Evolutionary conservation across 2,113 vertebrate species (phyloP), one percentile per base, ranked within the genome.

Genomic region (Pipa parva): DNA sequence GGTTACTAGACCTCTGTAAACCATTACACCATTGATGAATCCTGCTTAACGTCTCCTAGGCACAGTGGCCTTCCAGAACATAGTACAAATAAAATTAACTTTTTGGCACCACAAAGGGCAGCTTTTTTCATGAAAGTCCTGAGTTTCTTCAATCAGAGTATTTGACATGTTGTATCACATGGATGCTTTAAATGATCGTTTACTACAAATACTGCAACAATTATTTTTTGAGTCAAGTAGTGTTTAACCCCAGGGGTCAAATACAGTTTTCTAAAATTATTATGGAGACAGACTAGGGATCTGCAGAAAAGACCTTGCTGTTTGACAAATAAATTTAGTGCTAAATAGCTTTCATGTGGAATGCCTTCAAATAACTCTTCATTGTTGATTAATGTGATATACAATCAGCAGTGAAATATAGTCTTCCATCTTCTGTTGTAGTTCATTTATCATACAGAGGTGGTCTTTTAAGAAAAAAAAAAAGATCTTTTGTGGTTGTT

Each of bases 401-500:
- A 52, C 50, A 52, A 27, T 52, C 50, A 27, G 24, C 50, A 25
- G 12, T 52, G 24, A 52, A 25, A 24, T 52, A 52, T 52, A 8
- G 11, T 17, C 25, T 24, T 26, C 17, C 25, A 52, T 52, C 50
- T 27, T 52, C 7, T 25, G 15, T 52, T 52, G 50, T 52, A 52
- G 50, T 52, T 52, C 50, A 52, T 52, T 52, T 52, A 52, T 52
- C 50, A 52, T 26, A 26, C 22, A 52, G n/a, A 15, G 50, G 50
- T 26, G 22, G 25, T n/a, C 50, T 52, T 27, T 24, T 26, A 26
- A 3, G 13, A 28, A 26, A 12, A 46, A 12, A 3, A 7, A 28
- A 26, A 12, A 46, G 4, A 46, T 46, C 11, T 20, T 46, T 18
- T 46, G 42, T 46, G 42, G 17, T 4, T 15, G 17, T 7, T 17